Base-by-base conservation (phyloP, 2,797 vertebrate genomes). In the Phalloptychus januarius region DNA sequence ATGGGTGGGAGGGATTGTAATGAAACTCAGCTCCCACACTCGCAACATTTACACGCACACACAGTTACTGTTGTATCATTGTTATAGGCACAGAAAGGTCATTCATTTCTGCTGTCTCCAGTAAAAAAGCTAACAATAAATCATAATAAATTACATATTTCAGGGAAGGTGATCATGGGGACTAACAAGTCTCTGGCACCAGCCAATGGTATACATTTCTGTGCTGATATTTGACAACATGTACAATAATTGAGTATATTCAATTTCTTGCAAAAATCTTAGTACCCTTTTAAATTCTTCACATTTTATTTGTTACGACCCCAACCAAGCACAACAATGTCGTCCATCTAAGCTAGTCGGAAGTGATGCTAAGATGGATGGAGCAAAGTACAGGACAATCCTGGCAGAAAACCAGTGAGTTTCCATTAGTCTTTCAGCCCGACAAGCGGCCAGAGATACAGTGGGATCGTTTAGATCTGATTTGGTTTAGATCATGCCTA, bases 61-160 rank as follows among this genome's bases (percentile, higher is more conserved):
- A 72, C 54, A 78, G 28, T 78, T 74, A 77, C 71, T 48, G 44
- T 76, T 61, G 33, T 79, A 50, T 74, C 71, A 71, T 79, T 85
- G 48, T 75, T 83, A 67, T 69, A 67, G 76, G 76, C 56, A 79
- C 44, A 76, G 44, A 75, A 72, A 82, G 78, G 79, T 79, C 80
- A 74, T 79, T 79, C 45, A 72, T 90, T 80, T 79, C 69, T 36
- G 74, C 81, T 67, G 83, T 85, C 75, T 75, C 28, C 48, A 25
- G 23, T 63, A 0, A 76, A 82, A 46, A 70, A 67, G 2, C 0
- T 28, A 70, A 79, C 76, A 65, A 84, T 89, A 84, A 89, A 90
- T 91, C 91, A 85, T 73, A 52, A 77, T 71, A 72, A 87, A 87
- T 48, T 71, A 79, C 44, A 31, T 91, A 88, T 89, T 90, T 90